These are phyloP conservation scores for Malacoctenus gilli DNA, from an alignment of 2,797 vertebrate genomes.

Conservation along the genomic window DNA sequence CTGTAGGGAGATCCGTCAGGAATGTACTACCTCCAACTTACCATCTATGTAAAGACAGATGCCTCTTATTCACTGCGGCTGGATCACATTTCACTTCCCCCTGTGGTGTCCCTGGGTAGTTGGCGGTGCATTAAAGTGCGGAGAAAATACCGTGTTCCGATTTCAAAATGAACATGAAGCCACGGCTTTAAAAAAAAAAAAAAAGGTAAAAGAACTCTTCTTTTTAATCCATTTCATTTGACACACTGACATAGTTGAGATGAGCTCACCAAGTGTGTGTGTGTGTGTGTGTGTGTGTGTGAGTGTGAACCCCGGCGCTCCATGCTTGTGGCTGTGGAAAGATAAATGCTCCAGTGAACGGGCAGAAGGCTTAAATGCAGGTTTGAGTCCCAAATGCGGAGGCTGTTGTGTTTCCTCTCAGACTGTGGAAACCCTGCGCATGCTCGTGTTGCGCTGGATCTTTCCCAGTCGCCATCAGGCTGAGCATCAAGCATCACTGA, in stretches of 20 bases:
- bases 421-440: constrained; percentile 47
- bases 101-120: constrained; percentile 19
- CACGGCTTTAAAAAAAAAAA: no score
- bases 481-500: constrained; percentile 15
- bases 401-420: constrained; percentile 40
- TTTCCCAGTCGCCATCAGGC: constrained; percentile 27
- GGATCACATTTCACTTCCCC: constrained; percentile 41
- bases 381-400: constrained; percentile 48
- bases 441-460: constrained; percentile 29
- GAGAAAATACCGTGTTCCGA: constrained; percentile 22
- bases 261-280: constrained; percentile 33
- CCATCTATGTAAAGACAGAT: not conserved
- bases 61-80: constrained; percentile 19
- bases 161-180: constrained; percentile 23
- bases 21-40: not conserved
- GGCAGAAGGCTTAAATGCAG: constrained; percentile 58
- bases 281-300: no score
- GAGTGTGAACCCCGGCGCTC: constrained; percentile 31
- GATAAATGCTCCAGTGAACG: constrained; percentile 68
- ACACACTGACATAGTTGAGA: constrained; percentile 37
- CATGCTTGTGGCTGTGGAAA: constrained; percentile 67
- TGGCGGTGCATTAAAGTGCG: constrained; percentile 22
- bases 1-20: not conserved
- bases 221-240: constrained; percentile 12
- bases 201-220: no score